These are phyloP conservation scores for Tachysurus fulvidraco DNA, from an alignment of 2,113 vertebrate species.

Conservation along the genomic window DNA sequence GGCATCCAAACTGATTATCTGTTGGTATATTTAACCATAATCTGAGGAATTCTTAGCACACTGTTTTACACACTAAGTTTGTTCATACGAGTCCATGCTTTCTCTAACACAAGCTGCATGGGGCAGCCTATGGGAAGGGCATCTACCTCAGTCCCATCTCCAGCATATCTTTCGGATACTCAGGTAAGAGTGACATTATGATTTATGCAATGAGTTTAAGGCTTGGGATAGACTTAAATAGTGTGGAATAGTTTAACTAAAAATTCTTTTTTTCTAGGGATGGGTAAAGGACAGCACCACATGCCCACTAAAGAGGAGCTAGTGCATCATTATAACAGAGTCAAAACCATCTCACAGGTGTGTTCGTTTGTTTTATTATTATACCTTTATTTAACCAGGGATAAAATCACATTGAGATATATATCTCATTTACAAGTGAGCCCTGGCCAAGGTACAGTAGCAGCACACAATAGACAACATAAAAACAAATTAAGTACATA, in stretches of 20 bases:
- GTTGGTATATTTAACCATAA: background rate
- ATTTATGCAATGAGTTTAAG: background rate
- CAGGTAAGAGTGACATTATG: conserved; percentile 78
- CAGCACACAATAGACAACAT: no score
- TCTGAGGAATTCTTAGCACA: conserved; percentile 9
- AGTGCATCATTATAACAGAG: conserved; percentile 84
- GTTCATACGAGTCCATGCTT: conserved; percentile 57
- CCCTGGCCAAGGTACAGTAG: no score
- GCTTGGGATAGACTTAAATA: background rate
- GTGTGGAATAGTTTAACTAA: background rate
- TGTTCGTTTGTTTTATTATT: no score
- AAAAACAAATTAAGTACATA: no score
- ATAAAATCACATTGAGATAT: no score
- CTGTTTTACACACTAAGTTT: conserved; percentile 10
- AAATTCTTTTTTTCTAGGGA: conserved; percentile 73
- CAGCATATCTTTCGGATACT: conserved; percentile 98
- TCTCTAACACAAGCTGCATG: conserved; percentile 87
- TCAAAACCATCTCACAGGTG: conserved; percentile 90
- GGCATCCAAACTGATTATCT: conserved; percentile 78
- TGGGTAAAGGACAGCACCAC: conserved; percentile 95
- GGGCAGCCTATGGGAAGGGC: conserved; percentile 97
- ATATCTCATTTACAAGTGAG: no score
- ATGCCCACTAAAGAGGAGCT: conserved; percentile 91
- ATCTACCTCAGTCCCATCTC: conserved; percentile 98
- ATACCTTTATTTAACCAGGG: no score